Evolutionary conservation across 37 sponge, comb jelly and placozoan species (phyloP).

Genomic region (Chondrosia reniformis): DNA sequence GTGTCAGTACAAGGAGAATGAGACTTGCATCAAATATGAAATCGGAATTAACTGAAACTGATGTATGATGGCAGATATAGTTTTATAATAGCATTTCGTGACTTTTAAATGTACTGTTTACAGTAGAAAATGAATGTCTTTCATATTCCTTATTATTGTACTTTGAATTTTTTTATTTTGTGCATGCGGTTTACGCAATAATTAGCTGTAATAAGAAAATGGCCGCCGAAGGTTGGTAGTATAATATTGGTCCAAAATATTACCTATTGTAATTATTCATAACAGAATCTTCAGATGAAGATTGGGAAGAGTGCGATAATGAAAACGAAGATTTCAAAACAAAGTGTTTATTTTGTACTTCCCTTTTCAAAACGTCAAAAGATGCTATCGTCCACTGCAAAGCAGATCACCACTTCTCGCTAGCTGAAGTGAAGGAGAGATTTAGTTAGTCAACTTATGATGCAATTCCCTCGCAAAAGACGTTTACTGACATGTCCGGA

Average conservation of each 20-base stretch:
- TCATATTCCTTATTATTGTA: too few relatives aligned
- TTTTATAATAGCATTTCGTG: neutral
- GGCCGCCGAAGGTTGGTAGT: too few relatives aligned
- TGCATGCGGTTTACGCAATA: too few relatives aligned
- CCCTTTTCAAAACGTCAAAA: neutral
- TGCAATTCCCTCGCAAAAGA: neutral
- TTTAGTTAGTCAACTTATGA: slow-evolving; percentile 30
- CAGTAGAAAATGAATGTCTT: too few relatives aligned
- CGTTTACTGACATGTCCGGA: too few relatives aligned
- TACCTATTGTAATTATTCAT: too few relatives aligned
- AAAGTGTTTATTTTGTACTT: slow-evolving; percentile 46
- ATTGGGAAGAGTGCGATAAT: slow-evolving; percentile 44
- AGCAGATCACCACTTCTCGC: slow-evolving; percentile 34
- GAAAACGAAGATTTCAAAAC: neutral
- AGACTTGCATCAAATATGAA: neutral
- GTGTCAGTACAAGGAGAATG: neutral
- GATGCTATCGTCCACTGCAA: slow-evolving; percentile 52
- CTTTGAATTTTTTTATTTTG: neutral
- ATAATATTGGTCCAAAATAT: too few relatives aligned
- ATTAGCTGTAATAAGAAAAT: too few relatives aligned
- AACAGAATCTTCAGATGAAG: slow-evolving; percentile 16
- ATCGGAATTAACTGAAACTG: slow-evolving; percentile 22
- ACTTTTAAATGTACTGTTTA: neutral
- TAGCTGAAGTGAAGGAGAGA: neutral
- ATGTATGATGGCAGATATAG: neutral